Evolutionary conservation across 2,888 invertebrate species (phyloP).

Genomic region (Rapana venosa): DNA sequence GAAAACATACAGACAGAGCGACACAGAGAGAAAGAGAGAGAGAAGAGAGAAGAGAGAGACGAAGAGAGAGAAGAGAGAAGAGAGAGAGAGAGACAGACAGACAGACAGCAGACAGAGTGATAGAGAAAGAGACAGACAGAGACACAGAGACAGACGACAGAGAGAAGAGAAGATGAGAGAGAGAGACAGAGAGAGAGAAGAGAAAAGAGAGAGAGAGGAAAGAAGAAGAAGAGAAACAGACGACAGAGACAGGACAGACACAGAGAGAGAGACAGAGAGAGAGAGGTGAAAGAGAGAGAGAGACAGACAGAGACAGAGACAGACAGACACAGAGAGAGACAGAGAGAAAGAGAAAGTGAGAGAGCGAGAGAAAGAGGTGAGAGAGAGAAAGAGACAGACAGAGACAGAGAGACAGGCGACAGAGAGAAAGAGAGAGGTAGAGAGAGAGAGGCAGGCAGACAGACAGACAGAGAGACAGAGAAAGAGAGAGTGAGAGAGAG

Average conservation of each 20-base stretch:
- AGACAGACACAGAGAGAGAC: not conserved
- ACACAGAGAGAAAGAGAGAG: not conserved
- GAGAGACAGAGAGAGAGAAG: not conserved
- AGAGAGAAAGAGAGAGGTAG: no score
- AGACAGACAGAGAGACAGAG: not conserved
- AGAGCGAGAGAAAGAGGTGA: not conserved
- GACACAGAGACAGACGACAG: not conserved
- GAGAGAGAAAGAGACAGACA: no score
- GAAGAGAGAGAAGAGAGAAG: no score
- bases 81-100: not conserved
- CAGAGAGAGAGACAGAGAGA: no score
- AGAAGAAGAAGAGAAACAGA: not conserved
- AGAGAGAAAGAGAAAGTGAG: not conserved
- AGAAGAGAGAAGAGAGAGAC: not conserved
- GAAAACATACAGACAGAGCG: not conserved
- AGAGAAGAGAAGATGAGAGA: not conserved
- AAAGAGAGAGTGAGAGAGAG: no score
- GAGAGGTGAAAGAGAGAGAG: no score
- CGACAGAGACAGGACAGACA: no score
- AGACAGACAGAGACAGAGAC: no score
- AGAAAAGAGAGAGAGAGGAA: not conserved
- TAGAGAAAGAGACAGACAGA: no score
- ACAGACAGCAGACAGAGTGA: no score
- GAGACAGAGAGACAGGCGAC: not conserved
- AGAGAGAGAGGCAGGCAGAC: no score